Conservation (phyloP, 2,113 vertebrate species). For the Grus americana region DNA sequence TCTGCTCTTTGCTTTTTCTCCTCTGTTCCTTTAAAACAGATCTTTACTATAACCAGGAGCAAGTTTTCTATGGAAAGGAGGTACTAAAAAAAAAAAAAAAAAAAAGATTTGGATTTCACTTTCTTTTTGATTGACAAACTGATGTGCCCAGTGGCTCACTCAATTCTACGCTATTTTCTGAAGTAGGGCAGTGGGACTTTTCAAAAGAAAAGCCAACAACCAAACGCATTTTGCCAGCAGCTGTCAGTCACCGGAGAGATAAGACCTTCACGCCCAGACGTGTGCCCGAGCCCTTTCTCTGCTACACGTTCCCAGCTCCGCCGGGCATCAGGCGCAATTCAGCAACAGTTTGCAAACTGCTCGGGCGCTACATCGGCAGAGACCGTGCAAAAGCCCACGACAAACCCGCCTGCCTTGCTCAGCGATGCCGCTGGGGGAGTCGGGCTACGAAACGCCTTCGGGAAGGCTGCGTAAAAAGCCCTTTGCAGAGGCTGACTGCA, state of each 20-base stretch:
- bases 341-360: not conserved
- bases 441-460: not conserved
- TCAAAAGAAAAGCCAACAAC: not conserved
- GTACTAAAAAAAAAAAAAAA: not conserved
- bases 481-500: not conserved
- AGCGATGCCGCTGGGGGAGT: fast-evolving
- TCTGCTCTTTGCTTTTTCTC: not conserved
- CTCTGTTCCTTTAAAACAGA: not conserved
- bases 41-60: not conserved
- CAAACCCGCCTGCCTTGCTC: not conserved
- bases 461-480: not conserved
- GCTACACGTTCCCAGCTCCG: not conserved
- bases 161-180: fast-evolving
- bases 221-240: not conserved
- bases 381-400: not conserved
- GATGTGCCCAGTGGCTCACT: not conserved
- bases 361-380: fast-evolving
- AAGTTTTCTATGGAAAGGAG: not conserved
- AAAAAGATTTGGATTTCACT: not conserved
- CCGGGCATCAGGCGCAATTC: not conserved
- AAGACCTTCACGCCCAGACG: not conserved
- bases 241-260: not conserved
- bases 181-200: not conserved
- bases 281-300: fast-evolving
- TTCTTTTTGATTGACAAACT: not conserved